Percentiles rank a stretch among this genome's conserved stretches.
phyloP scores from a whole-genome alignment of 2,797 vertebrate species.

The Aphelocoma californica region DNA sequence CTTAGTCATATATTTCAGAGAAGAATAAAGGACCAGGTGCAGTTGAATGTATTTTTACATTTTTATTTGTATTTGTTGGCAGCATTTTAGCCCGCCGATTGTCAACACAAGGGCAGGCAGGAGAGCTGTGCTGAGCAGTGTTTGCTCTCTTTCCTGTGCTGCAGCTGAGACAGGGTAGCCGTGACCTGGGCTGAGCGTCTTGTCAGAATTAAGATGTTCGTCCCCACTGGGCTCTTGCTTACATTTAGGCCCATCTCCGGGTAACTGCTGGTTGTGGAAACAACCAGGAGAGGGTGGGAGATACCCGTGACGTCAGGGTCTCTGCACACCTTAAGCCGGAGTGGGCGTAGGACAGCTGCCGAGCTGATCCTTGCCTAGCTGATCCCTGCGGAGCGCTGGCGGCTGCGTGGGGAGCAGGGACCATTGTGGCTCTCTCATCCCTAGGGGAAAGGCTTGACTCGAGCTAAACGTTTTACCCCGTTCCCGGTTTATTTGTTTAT shows the following conservation, averaged over 20 bases:
- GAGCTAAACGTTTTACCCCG: accelerated
- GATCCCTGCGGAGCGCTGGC: background rate
- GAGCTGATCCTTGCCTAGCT: background rate
- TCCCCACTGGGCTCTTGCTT: background rate
- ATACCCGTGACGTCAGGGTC: background rate
- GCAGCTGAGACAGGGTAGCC: background rate
- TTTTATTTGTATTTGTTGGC: conserved; percentile 30
- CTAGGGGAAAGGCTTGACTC: background rate
- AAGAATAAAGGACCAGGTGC: conserved; percentile 31
- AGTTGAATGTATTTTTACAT: background rate
- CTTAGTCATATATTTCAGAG: background rate
- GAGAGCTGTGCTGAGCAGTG: background rate
- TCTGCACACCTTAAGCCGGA: background rate
- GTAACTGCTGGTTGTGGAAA: background rate
- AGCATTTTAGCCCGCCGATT: background rate
- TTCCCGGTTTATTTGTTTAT: background rate
- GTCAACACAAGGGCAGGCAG: background rate
- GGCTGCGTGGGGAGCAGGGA: accelerated
- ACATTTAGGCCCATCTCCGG: background rate
- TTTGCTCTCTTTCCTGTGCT: background rate
- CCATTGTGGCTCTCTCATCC: background rate
- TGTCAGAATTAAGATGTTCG: background rate
- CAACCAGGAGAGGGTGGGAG: background rate
- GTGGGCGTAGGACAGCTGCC: accelerated
- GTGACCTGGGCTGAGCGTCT: background rate